phyloP scores from a whole-genome alignment of 2,888 invertebrate genomes.

The Phanerotoma sp. region DNA sequence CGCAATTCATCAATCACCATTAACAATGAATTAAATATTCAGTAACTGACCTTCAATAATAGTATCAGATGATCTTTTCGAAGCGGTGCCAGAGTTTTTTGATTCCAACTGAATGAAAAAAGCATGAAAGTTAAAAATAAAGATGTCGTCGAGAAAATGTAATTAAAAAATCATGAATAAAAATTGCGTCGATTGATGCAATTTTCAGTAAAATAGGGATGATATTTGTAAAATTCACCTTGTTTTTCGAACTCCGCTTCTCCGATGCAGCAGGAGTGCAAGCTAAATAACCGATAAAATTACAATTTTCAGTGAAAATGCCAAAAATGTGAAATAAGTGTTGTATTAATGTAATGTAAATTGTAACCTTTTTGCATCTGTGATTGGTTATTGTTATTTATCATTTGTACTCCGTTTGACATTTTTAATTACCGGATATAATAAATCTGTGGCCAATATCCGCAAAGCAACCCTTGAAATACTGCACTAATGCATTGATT shows the following conservation, averaged over 20 bases:
- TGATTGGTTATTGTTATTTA: constrained; percentile 38
- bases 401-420: constrained; percentile 45
- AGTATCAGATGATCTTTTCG: constrained; percentile 45
- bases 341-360: too few relatives aligned
- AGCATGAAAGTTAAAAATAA: not conserved
- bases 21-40: not conserved
- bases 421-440: constrained; percentile 29
- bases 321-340: not conserved
- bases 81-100: constrained; percentile 34
- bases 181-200: too few relatives aligned
- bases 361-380: constrained; percentile 38
- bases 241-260: constrained; percentile 34
- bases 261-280: constrained; percentile 34
- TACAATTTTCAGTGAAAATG: not conserved
- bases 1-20: too few relatives aligned
- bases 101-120: constrained; percentile 42
- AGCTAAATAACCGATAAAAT: constrained; percentile 30
- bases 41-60: constrained; percentile 47
- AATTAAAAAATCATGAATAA: constrained; percentile 7
- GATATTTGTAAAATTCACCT: constrained; percentile 33
- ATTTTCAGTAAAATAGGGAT: constrained; percentile 11
- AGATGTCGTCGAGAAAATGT: too few relatives aligned
- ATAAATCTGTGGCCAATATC: constrained; percentile 25
- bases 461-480: constrained; percentile 30
- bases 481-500: constrained; percentile 47